Conservation (phyloP, 2,888 invertebrate species). For the Incurvaria masculella region DNA sequence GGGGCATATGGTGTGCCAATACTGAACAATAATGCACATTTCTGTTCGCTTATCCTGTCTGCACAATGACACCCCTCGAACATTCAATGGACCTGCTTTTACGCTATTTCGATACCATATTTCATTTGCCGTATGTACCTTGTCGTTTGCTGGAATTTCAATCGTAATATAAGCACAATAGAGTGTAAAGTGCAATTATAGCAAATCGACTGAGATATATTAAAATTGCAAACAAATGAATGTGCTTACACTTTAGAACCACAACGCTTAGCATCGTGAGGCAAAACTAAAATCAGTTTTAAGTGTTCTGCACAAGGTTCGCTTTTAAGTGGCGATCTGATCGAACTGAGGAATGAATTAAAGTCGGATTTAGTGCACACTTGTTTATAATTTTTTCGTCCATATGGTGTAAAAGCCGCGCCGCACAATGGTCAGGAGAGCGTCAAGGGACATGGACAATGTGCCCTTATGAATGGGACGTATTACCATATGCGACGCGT, state of each 20-base stretch:
- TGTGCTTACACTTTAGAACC: too few species aligned
- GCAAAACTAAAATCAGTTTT: too few species aligned
- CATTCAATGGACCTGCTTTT: slow-evolving; percentile 29
- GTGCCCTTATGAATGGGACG: slow-evolving; percentile 39
- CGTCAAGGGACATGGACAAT: slow-evolving; percentile 26
- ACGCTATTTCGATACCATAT: not conserved
- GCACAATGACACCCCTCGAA: slow-evolving; percentile 41
- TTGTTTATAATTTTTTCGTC: slow-evolving; percentile 51
- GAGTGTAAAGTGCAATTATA: too few species aligned
- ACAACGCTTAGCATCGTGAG: too few species aligned
- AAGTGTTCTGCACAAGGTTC: too few species aligned
- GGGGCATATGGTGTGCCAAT: slow-evolving; percentile 42
- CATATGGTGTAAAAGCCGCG: slow-evolving; percentile 55
- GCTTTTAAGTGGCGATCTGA: too few species aligned
- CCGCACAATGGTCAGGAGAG: slow-evolving; percentile 17
- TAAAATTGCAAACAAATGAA: too few species aligned
- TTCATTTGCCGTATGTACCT: too few species aligned
- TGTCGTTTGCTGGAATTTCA: too few species aligned
- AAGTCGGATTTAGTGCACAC: slow-evolving; percentile 43
- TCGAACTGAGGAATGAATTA: slow-evolving; percentile 33
- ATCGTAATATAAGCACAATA: too few species aligned
- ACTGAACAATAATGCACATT: slow-evolving; percentile 27
- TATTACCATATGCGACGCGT: slow-evolving; percentile 52
- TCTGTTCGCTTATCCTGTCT: slow-evolving; percentile 22
- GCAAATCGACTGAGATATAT: too few species aligned